Percentiles rank a stretch among this genome's conserved stretches.
Evolutionary conservation across 2,797 vertebrate species (phyloP).

Genomic region (Microcaecilia unicolor): DNA sequence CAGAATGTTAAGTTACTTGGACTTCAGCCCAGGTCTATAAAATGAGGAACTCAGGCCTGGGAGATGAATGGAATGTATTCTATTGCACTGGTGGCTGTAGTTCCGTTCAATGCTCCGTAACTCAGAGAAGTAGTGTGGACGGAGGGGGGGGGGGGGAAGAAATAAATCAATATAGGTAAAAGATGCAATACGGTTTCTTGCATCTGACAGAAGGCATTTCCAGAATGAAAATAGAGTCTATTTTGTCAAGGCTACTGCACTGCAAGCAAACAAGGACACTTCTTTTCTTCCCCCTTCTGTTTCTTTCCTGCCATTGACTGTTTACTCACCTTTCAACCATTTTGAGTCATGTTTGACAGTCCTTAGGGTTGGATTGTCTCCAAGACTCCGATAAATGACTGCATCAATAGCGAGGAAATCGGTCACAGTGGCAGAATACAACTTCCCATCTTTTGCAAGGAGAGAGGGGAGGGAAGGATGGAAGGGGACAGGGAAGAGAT

Average conservation of each 20-base stretch:
- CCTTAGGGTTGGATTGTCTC: constrained; percentile 91
- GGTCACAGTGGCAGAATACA: constrained; percentile 96
- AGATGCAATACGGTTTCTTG: constrained; percentile 18
- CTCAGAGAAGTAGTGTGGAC: constrained; percentile 6
- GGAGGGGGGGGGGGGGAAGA: constrained; percentile 4
- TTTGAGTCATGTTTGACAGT: constrained; percentile 98
- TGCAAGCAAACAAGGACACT: constrained; percentile 6
- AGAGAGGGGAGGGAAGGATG: constrained; percentile 14
- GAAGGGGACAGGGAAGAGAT: background rate
- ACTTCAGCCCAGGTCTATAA: too few relatives aligned
- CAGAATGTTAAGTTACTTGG: too few relatives aligned
- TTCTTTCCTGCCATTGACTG: background rate
- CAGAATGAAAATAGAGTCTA: constrained; percentile 22
- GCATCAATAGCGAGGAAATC: constrained; percentile 97
- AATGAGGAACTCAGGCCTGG: constrained; percentile 8
- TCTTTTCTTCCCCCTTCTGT: background rate
- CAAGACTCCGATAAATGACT: constrained; percentile 96
- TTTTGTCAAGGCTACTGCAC: constrained; percentile 12
- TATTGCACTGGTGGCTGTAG: constrained; percentile 4
- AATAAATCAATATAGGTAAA: constrained; percentile 22
- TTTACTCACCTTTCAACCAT: constrained; percentile 91
- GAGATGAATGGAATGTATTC: constrained; percentile 10
- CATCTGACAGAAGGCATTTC: constrained; percentile 16
- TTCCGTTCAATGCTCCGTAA: constrained; percentile 21
- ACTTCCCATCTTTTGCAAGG: constrained; percentile 77